phyloP scores from a whole-genome alignment of 2,888 invertebrate species.

The Brachyptera risi region DNA sequence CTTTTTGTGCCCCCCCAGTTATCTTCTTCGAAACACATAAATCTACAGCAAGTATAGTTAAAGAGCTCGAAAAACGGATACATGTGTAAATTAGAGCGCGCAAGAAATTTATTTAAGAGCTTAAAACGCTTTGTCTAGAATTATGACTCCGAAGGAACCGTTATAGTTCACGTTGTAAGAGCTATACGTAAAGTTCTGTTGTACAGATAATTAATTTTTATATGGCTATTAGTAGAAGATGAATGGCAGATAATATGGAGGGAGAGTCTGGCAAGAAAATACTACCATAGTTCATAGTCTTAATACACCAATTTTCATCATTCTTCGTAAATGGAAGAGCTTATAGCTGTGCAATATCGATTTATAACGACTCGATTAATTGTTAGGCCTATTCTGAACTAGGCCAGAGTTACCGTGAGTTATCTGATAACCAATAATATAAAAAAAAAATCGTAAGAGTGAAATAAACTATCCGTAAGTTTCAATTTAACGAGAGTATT shows the following conservation, averaged over 20 bases:
- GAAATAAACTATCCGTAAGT: too few species aligned
- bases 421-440: not conserved
- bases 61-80: slow-evolving; percentile 1
- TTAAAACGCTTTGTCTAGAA: slow-evolving; percentile 18
- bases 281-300: not conserved
- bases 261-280: not conserved
- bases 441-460: too few species aligned
- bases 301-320: not conserved
- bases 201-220: slow-evolving; percentile 22
- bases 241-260: slow-evolving; percentile 12
- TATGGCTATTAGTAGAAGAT: slow-evolving; percentile 19
- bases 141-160: not conserved
- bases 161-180: slow-evolving; percentile 3
- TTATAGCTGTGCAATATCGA: slow-evolving; percentile 4
- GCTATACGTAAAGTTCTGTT: slow-evolving; percentile 11
- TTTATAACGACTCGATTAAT: not conserved
- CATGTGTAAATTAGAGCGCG: slow-evolving; percentile 11
- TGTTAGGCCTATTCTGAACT: not conserved
- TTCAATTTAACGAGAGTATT: too few species aligned
- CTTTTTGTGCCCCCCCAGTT: not conserved
- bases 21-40: not conserved
- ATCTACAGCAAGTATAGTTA: not conserved
- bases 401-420: not conserved
- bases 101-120: slow-evolving; percentile 15
- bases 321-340: not conserved